Evolutionary conservation across 2,113 vertebrate genomes (phyloP), one percentile per base, ranked within the genome.

Genomic region (Cyanoliseus patagonus): DNA sequence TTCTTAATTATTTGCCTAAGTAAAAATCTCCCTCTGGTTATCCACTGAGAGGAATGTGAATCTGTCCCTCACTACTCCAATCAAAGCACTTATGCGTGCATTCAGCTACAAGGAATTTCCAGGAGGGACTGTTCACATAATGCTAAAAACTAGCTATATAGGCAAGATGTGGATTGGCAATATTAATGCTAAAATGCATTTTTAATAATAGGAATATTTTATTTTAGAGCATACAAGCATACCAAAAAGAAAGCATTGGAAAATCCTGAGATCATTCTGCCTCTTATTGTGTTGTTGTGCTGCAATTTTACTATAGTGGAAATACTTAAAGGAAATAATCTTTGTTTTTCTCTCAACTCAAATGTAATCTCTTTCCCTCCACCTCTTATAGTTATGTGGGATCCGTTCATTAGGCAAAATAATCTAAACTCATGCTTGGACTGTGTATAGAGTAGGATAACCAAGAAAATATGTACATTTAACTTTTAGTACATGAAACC

Each of bases 1-100:
- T 78, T 94, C 92, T 94, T 93, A 79, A 67, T 90, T 72, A 63
- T 96, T 95, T 93, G 51, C 39, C 87, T 68, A 88, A 83, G 31
- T 39, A 91, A 83, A 81, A 83, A 66, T 33, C 22, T 86, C 57
- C 30, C 28, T 62, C 52, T 82, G 31, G 33, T 75, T 64, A 30
- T 61, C 78, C 30, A 44, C 53, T 68, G 44, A 78, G 46, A 68
- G n/a, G 17, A 74, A 23, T 66, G 37, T 19, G 24, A 28, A 35
- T 49, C 62, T 75, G 66, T 79, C 25, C 39, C 37, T 68, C 66
- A 35, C 59, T 63, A 18, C 51, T 70, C 30, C 62, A 81, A 2
- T 19, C n/a, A 68, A 57, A 79, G 33, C 35, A 55, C 22, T 79
- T 52, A 13, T 0, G 5, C 6, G 3, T 25, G 28, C 31, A 25